These are phyloP conservation scores for Congeria kusceri DNA, from an alignment of 2,888 invertebrate species.

Conservation along the genomic window DNA sequence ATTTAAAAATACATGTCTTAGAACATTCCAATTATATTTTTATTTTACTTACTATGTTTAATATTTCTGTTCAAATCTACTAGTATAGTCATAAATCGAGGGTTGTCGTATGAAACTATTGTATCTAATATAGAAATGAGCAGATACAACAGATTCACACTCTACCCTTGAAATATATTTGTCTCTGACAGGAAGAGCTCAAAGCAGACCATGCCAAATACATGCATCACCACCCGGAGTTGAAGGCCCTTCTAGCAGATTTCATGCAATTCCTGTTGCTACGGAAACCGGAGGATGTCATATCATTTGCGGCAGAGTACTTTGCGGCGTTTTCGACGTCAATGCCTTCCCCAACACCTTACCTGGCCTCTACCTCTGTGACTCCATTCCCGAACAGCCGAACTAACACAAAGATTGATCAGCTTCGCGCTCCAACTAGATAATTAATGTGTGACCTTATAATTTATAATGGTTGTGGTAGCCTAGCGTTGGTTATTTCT, in stretches of 20 bases:
- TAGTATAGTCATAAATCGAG: too few species aligned
- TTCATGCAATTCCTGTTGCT: constrained; percentile 85
- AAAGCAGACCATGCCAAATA: constrained; percentile 83
- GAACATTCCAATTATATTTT: too few species aligned
- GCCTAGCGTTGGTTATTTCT: too few species aligned
- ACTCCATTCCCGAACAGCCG: constrained; percentile 80
- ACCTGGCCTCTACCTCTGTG: constrained; percentile 76
- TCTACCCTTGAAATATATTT: not conserved
- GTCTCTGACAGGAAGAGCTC: constrained; percentile 80
- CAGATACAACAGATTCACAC: not conserved
- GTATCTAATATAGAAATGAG: too few species aligned
- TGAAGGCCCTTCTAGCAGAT: constrained; percentile 84
- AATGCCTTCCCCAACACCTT: constrained; percentile 78
- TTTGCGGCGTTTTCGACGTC: constrained; percentile 83
- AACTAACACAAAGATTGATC: constrained; percentile 76
- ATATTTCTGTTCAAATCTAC: too few species aligned
- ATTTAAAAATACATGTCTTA: too few species aligned
- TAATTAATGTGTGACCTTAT: constrained; percentile 27
- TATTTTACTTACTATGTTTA: too few species aligned
- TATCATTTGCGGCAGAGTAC: constrained; percentile 84
- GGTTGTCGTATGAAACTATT: too few species aligned
- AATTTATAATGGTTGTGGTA: too few species aligned
- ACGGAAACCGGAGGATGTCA: constrained; percentile 84
- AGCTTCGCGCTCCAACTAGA: constrained; percentile 74
- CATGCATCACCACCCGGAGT: constrained; percentile 84